Base-by-base conservation (phyloP, 2,797 vertebrate genomes). In the Microchirus variegatus region DNA sequence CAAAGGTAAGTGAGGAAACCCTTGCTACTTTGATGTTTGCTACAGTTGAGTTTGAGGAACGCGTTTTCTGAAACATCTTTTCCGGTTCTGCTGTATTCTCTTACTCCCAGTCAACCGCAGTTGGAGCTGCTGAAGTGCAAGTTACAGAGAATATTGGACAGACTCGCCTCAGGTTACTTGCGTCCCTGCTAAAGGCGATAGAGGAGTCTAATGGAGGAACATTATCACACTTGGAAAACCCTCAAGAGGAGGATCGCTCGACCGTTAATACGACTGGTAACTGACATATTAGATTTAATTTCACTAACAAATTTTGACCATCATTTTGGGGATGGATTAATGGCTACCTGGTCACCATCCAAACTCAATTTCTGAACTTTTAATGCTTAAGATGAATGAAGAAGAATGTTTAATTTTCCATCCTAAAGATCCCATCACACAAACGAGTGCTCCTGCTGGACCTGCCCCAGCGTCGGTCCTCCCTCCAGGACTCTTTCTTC, bases 1-100 rank as follows among this genome's bases (percentile, higher is more conserved):
- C 48, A 53, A 85, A 89, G 86, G 96, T 96, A 73, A 73, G 77
- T 75, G 26, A 35, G 9, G 14, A 9, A n/a, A 35, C 26, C 5
- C 6, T 31, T 12, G 18, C 12, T 10, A 12, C 18, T 12, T 22
- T 14, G 13, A 16, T 18, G 11, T 17, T 16, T 18, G 16, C 10
- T 18, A 48, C 13, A 15, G 5, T 2, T 31, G 11, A 6, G 44
- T 18, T 0, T 1, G 5, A 42, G 19, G 1, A 35, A n/a, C 5
- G n/a, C 4, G 1, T 55, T 3, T 12, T 52, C 43, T 11, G 3
- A 51, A 44, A 17, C 1, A 4, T 12, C 4, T 3, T 31, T 9
- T 48, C 17, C 14, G 16, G 6, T 7, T 45, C 14, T 10, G 3
- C 9, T 11, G 1, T 31, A n/a, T 14, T 42, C 41, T 55, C 11